phyloP scores from a whole-genome alignment of 53 echinoderm and acorn worm species.

The Apostichopus leukothele region DNA sequence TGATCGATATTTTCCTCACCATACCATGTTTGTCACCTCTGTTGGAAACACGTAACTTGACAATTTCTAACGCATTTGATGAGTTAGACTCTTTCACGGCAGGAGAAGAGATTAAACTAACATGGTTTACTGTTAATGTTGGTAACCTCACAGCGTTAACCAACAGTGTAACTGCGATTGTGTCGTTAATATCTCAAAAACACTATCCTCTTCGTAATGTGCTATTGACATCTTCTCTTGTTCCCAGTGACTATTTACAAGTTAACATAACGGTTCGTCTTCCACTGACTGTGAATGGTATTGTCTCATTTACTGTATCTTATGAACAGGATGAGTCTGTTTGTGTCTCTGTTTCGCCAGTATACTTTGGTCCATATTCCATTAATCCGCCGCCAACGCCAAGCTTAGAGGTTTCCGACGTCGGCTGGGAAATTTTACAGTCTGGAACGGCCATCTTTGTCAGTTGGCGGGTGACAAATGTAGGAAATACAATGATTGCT shows the following conservation, averaged over 20 bases:
- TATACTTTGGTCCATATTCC: neutral
- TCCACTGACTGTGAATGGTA: neutral
- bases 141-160: neutral
- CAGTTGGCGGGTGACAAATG: constrained; percentile 40
- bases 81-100: neutral
- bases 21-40: constrained; percentile 18
- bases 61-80: neutral
- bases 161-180: neutral
- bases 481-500: constrained; percentile 40
- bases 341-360: neutral
- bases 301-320: neutral
- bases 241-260: neutral
- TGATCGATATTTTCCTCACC: neutral
- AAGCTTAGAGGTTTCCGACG: neutral
- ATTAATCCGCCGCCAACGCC: constrained; percentile 31
- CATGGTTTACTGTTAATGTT: constrained; percentile 1
- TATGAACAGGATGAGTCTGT: neutral
- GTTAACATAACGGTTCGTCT: neutral
- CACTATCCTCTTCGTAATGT: neutral
- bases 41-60: neutral
- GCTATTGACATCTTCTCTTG: neutral
- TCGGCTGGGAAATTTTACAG: constrained; percentile 6
- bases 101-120: constrained; percentile 12
- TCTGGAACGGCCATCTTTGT: neutral
- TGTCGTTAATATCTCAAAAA: neutral